Base-by-base conservation (phyloP, 2,888 invertebrate species). In the Protophormia terraenovae region DNA sequence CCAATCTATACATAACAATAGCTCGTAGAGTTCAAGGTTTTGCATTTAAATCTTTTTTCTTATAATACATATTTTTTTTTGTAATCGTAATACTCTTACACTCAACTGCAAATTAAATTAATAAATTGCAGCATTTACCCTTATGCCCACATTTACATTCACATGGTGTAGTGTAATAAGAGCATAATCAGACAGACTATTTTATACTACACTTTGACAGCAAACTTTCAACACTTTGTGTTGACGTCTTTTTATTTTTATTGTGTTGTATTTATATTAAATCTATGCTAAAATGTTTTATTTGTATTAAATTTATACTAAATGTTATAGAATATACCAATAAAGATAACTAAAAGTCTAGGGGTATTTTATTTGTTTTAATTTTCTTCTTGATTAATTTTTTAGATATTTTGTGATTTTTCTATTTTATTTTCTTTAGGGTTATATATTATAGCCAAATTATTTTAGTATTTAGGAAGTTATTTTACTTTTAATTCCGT, bases 11-110 rank as follows among this genome's bases (percentile, higher is more conserved):
- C 5, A 41, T n/a, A 16, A 45, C 12, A 45, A 66, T n/a, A 47
- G 38, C 35, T 50, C 27, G n/a, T 67, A 72, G 76, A 84, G 84
- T 84, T 84, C 80, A 81, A 84, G 84, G 84, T 77, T 81, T 62
- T 72, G 22, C 29, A 29, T 58, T 38, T 64, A 35, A 16, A 38
- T 47, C 29, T 58, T 41, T n/a, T n/a, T 41, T 41, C 4, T 41
- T 19, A 19, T 71, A n/a, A n/a, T 38, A n/a, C 16, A 24, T 41
- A 41, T 58, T 14, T 14, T 24, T 35, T 14, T 27, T 32, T 75
- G 7, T 38, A 50, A 10, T 58, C 16, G 50, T 38, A 22, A n/a
- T 7, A 16, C n/a, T 35, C 45, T 24, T n/a, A 45, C 12, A 45
- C 12, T 75, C 19, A 5, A 58, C 19, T 55, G 60, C 27, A 53